Evolutionary conservation across 92 coral and sea anemone genomes (phyloP), one percentile per base, ranked within the genome.

Genomic region (Phenganax subtilis): DNA sequence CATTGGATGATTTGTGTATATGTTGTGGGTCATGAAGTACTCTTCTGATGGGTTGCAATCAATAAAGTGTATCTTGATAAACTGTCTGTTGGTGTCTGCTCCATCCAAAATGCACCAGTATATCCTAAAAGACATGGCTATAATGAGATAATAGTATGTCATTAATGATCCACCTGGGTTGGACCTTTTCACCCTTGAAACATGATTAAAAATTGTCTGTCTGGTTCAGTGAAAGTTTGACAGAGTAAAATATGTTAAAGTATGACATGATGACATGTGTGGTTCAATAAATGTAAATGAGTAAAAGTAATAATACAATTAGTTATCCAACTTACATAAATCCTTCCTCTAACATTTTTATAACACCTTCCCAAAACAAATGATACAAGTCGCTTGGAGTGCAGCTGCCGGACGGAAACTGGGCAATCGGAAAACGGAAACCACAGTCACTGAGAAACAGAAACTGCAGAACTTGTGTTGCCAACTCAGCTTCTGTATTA

Each of bases 331-430:
- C 66, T 60, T 60, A 60, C 66, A 11, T 3, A 68, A 86, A 86
- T 10, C 82, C 85, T 14, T 66, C 12, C 47, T 86, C 82, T 8
- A 81, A 37, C 85, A 86, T 81, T 31, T 85, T 85, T 9, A 57
- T 61, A 12, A 85, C 88, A 6, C 88, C 88, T 63, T 86, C 82
- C 88, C 88, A 85, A 44, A 79, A 62, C 80, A 75, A 7, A 75
- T 51, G 64, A 54, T 71, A 81, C 53, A 85, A 37, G 77, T 67
- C 75, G 57, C 76, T 64, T 58, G 85, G 53, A 0, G 85, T 86
- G 30, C 85, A 81, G 8, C 55, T 14, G n/a, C 69, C 57, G 11
- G 88, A 86, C 6, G 88, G 88, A 58, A 73, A 86, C 53, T 86
- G 88, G 31, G 88, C 88, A 10, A 81, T 81, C 16, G 88, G 88